Percentiles rank a stretch among this genome's conserved stretches.
These are phyloP conservation scores for Philereme transversata DNA, from an alignment of 2,888 invertebrate genomes.

Conservation along the genomic window DNA sequence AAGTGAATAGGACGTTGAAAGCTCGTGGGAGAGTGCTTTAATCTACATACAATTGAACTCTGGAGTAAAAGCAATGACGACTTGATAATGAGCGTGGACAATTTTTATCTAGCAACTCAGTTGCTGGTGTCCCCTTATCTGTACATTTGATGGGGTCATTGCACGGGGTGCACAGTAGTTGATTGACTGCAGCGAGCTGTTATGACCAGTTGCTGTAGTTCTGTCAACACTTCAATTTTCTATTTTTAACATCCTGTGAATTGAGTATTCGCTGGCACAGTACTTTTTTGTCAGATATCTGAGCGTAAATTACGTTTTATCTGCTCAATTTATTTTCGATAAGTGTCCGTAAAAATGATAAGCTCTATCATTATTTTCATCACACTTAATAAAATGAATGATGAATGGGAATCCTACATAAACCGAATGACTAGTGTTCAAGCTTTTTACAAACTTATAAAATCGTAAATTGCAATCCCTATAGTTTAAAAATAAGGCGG, in stretches of 20 bases:
- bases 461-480: neutral
- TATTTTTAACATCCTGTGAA: conserved; percentile 18
- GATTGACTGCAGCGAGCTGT: conserved; percentile 15
- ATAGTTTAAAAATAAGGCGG: conserved; percentile 32
- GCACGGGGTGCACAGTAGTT: conserved; percentile 25
- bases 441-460: conserved; percentile 14
- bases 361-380: conserved; percentile 38
- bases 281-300: conserved; percentile 33
- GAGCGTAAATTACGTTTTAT: conserved; percentile 40
- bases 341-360: conserved; percentile 48
- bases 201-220: conserved; percentile 4
- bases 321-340: conserved; percentile 47
- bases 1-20: conserved; percentile 50
- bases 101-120: conserved; percentile 35
- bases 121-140: conserved; percentile 35
- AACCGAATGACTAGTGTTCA: conserved; percentile 10
- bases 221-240: conserved; percentile 17
- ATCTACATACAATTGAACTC: conserved; percentile 57
- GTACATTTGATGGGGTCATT: conserved; percentile 29
- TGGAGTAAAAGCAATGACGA: conserved; percentile 45
- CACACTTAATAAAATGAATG: conserved; percentile 22
- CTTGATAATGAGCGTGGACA: conserved; percentile 45
- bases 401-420: conserved; percentile 24
- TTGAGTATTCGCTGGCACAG: conserved; percentile 9
- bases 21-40: conserved; percentile 55